Percentiles rank a stretch among this genome's conserved stretches.
Conservation (phyloP, 2,113 vertebrate species). For the Pedetes capensis region DNA sequence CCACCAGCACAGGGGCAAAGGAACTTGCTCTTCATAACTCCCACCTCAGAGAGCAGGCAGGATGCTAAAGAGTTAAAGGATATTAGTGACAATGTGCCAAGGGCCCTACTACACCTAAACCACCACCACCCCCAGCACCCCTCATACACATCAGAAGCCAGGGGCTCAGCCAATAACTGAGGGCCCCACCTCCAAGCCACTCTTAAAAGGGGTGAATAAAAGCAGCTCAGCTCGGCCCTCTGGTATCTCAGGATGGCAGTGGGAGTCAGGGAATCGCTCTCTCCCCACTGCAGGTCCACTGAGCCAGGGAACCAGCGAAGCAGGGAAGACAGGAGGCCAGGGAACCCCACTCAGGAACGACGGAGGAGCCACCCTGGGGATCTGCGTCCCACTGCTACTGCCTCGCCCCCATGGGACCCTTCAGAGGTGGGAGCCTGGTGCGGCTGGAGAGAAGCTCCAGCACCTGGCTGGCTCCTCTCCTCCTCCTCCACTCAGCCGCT, state of each 20-base stretch:
- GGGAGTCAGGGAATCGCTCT: background rate
- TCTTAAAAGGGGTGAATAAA: conserved; percentile 61
- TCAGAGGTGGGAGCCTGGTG: background rate
- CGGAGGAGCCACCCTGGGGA: background rate
- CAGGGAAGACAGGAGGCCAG: background rate
- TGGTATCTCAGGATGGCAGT: background rate
- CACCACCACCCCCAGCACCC: no score
- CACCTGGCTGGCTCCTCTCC: background rate
- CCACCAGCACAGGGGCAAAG: background rate
- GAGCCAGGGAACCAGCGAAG: background rate
- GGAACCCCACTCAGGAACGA: background rate
- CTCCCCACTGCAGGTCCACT: background rate
- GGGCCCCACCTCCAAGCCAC: background rate
- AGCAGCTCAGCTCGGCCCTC: background rate
- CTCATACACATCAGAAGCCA: conserved; percentile 11
- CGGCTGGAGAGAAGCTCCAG: background rate
- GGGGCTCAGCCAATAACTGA: background rate
- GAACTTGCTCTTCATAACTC: background rate
- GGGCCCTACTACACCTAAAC: background rate
- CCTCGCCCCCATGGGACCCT: background rate
- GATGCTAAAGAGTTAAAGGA: background rate
- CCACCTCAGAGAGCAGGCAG: background rate
- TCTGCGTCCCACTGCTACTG: background rate
- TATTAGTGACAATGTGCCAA: background rate
- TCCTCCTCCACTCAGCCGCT: background rate